Conservation (phyloP, 1,140 invertebrate genomes). For the Hycleus phaleratus region DNA sequence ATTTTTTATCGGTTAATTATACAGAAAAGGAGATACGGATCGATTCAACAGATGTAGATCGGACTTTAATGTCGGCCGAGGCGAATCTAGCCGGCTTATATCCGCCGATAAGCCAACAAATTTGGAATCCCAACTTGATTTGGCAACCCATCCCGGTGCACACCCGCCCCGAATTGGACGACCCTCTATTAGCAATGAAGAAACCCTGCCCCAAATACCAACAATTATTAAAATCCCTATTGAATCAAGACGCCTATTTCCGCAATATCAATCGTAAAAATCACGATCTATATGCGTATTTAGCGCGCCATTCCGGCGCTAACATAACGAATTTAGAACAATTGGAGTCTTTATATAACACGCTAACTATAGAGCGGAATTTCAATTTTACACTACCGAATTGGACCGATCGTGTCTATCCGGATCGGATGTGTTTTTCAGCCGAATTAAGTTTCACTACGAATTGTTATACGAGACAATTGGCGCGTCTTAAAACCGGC, state of each 20-base stretch:
- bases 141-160: slow-evolving; percentile 92
- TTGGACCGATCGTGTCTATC: slow-evolving; percentile 57
- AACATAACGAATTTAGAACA: slow-evolving; percentile 46
- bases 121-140: slow-evolving; percentile 60
- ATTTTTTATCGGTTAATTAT: slow-evolving; percentile 48
- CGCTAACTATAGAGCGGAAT: slow-evolving; percentile 61
- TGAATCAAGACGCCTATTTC: slow-evolving; percentile 48
- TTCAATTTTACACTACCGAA: slow-evolving; percentile 60
- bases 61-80: slow-evolving; percentile 84
- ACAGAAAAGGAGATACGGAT: slow-evolving; percentile 35
- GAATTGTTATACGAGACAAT: slow-evolving; percentile 43
- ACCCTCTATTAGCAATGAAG: slow-evolving; percentile 52
- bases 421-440: slow-evolving; percentile 44
- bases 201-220: slow-evolving; percentile 59
- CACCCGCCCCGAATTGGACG: slow-evolving; percentile 57
- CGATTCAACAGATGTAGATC: slow-evolving; percentile 74
- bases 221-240: slow-evolving; percentile 47
- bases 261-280: slow-evolving; percentile 52
- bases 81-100: slow-evolving; percentile 76
- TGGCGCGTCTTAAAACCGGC: slow-evolving; percentile 53
- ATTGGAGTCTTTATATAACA: slow-evolving; percentile 58
- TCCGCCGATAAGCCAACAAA: slow-evolving; percentile 50
- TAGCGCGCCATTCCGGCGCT: slow-evolving; percentile 53
- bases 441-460: slow-evolving; percentile 47
- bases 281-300: slow-evolving; percentile 53